A percentile compares a stretch with the other conserved stretches of the same genome.
phyloP scores from a whole-genome alignment of 2,797 vertebrate genomes.

The Neostethus bicornis region DNA sequence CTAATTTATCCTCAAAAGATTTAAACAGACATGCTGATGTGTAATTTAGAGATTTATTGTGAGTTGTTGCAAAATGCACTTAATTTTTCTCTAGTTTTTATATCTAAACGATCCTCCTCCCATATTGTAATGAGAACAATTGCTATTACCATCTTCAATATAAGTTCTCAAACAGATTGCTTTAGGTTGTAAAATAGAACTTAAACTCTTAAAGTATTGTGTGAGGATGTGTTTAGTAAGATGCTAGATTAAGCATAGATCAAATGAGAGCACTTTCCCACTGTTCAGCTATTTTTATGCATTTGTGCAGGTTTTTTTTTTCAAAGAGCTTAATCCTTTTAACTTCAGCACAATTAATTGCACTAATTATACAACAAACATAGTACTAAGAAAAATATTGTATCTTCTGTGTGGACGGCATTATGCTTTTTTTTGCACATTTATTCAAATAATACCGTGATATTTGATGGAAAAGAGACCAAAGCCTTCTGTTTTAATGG shows the following conservation, averaged over 20 bases:
- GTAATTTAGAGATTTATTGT: constrained; percentile 40
- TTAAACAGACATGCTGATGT: constrained; percentile 2
- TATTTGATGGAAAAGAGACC: constrained; percentile 12
- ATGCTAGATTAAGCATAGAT: constrained; percentile 62
- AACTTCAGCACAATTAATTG: constrained; percentile 28
- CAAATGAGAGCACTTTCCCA: constrained; percentile 29
- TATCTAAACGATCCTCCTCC: too few relatives aligned
- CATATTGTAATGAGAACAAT: constrained; percentile 52
- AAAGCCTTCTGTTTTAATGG: constrained; percentile 17
- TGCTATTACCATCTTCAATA: constrained; percentile 67
- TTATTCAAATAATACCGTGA: background rate
- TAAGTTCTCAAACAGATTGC: constrained; percentile 66
- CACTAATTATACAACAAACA: constrained; percentile 20
- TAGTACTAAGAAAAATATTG: too few relatives aligned
- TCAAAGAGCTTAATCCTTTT: constrained; percentile 39
- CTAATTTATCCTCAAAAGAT: constrained; percentile 33
- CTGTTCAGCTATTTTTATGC: constrained; percentile 38
- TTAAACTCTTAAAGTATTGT: constrained; percentile 43
- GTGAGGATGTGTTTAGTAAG: constrained; percentile 54
- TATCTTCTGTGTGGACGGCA: too few relatives aligned
- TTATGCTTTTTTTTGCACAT: constrained; percentile 2
- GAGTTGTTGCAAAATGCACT: constrained; percentile 1
- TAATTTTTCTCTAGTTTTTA: too few relatives aligned
- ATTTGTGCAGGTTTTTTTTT: constrained; percentile 40
- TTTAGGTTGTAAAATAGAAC: constrained; percentile 56